Conservation (phyloP, 2,888 invertebrate genomes). For the Euphydryas editha region DNA sequence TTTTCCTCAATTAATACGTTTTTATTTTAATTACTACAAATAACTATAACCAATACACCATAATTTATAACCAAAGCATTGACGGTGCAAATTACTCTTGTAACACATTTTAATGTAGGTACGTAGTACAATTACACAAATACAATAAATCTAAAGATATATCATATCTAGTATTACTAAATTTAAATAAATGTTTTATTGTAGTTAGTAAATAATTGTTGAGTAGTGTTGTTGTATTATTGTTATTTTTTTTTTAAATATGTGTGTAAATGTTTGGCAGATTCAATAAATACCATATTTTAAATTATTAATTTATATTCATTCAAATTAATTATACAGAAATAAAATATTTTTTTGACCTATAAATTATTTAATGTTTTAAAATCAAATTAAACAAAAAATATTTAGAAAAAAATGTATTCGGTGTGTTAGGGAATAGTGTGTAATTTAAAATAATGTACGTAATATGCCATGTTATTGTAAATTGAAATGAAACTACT, state of each 20-base stretch:
- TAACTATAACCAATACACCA: not conserved
- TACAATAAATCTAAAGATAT: not conserved
- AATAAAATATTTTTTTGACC: constrained; percentile 4
- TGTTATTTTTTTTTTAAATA: not conserved
- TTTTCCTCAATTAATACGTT: too few relatives aligned
- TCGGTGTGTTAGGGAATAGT: constrained; percentile 2
- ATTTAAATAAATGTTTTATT: not conserved
- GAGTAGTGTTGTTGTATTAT: constrained; percentile 3
- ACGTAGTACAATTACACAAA: too few relatives aligned
- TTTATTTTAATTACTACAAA: not conserved
- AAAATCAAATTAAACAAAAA: not conserved
- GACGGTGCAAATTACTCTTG: too few relatives aligned
- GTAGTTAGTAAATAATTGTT: constrained; percentile 8
- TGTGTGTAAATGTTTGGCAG: not conserved
- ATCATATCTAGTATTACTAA: not conserved
- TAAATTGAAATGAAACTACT: constrained; percentile 33
- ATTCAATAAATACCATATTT: not conserved
- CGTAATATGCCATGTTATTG: constrained; percentile 14
- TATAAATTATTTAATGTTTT: not conserved
- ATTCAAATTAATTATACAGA: not conserved
- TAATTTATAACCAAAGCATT: not conserved
- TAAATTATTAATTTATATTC: not conserved
- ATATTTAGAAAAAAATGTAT: constrained; percentile 15
- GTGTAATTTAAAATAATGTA: constrained; percentile 2
- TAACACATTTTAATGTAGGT: too few relatives aligned